Conservation (phyloP, 2,113 vertebrate species). For the Myotis yumanensis region DNA sequence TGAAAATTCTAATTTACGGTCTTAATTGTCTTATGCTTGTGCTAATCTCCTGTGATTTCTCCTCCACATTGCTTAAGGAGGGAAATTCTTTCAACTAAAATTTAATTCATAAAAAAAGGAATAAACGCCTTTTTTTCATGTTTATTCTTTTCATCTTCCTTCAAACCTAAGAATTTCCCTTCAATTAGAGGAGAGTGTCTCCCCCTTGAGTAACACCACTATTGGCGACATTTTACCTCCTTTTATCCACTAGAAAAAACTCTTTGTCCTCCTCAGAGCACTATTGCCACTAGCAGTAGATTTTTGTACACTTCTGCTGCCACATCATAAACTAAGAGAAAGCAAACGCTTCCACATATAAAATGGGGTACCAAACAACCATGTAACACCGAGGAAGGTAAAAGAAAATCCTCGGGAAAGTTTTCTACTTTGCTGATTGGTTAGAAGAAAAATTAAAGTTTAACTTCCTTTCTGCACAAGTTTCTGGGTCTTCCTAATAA, state of each 20-base stretch:
- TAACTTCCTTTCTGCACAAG: background rate
- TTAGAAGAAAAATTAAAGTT: background rate
- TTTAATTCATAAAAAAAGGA: constrained; percentile 28
- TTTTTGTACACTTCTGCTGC: background rate
- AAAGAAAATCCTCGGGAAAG: background rate
- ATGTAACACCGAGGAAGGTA: background rate
- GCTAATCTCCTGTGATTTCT: constrained; percentile 42
- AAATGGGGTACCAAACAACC: background rate
- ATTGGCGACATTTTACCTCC: background rate
- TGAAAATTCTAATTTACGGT: constrained; percentile 54
- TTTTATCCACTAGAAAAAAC: background rate
- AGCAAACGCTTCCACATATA: background rate
- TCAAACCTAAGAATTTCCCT: constrained; percentile 39
- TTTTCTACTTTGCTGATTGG: background rate
- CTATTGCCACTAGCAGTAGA: background rate
- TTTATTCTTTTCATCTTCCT: background rate
- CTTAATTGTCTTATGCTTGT: constrained; percentile 23
- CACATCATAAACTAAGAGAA: background rate
- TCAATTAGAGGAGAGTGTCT: background rate
- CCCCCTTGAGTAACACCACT: background rate
- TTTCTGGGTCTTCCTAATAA: background rate
- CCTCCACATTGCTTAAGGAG: background rate
- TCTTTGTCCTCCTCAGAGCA: background rate
- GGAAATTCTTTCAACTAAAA: background rate
- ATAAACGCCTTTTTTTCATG: background rate